These are phyloP conservation scores for Caligus rogercresseyi DNA, from an alignment of 1,140 invertebrate species.

Conservation along the genomic window DNA sequence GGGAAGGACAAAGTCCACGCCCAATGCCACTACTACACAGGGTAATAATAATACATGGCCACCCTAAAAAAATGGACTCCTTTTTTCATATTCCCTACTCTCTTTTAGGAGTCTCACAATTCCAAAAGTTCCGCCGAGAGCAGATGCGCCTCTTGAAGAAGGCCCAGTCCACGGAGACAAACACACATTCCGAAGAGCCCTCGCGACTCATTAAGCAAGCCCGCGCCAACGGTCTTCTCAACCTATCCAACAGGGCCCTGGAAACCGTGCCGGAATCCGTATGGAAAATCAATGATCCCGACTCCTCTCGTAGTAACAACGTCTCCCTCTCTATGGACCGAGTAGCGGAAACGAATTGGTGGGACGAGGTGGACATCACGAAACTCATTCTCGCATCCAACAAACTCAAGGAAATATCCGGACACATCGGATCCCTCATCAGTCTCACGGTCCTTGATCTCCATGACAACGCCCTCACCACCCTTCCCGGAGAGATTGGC, in stretches of 20 bases:
- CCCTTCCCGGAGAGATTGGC: constrained; percentile 54
- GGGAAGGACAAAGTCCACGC: constrained; percentile 41
- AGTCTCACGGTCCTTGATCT: constrained; percentile 50
- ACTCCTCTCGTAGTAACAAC: constrained; percentile 38
- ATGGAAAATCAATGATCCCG: constrained; percentile 57
- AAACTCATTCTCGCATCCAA: constrained; percentile 65
- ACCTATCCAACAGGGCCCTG: constrained; percentile 52
- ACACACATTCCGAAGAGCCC: neutral
- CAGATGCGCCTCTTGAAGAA: neutral
- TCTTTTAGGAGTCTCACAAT: neutral
- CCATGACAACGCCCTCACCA: constrained; percentile 54
- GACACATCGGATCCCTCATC: constrained; percentile 46
- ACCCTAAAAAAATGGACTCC: too few species aligned
- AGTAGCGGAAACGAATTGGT: constrained; percentile 51
- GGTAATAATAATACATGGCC: neutral
- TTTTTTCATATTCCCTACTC: neutral
- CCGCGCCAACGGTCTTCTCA: constrained; percentile 53
- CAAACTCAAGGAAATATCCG: constrained; percentile 42
- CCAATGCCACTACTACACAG: neutral
- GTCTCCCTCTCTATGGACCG: constrained; percentile 45
- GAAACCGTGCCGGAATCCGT: constrained; percentile 54
- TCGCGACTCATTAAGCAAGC: constrained; percentile 46
- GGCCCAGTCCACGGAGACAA: neutral
- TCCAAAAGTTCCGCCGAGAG: neutral
- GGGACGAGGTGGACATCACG: constrained; percentile 58